Base-by-base conservation (phyloP, 2,888 invertebrate species). In the Bugula neritina region DNA sequence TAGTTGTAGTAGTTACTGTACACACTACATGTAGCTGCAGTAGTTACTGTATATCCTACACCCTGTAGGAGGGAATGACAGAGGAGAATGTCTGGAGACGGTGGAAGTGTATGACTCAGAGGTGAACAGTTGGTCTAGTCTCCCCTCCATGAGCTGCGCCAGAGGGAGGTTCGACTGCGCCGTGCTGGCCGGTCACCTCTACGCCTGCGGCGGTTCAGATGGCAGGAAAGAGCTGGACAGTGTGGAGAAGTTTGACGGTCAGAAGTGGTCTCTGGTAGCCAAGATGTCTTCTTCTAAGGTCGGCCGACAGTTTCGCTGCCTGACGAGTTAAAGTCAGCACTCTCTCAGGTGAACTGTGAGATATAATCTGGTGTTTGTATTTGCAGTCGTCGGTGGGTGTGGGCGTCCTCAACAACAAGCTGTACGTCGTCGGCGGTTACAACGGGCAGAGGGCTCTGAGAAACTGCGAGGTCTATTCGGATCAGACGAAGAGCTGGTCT, bases 341-440 rank as follows among this genome's bases (percentile, higher is more conserved):
- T n/a, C n/a, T n/a, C n/a, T n/a, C n/a, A n/a, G n/a, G n/a, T n/a
- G n/a, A n/a, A n/a, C n/a, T n/a, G n/a, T n/a, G n/a, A n/a, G n/a
- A n/a, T n/a, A 17, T 43, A 43, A 43, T 17, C 5, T 43, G 43
- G 5, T 17, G 43, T 5, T 43, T 43, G 17, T 34, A 27, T 34
- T 63, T 63, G 63, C 31, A 70, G 70, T 70, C 70, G 25, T 54
- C 52, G 3, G 21, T 77, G 79, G 90, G 90, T 71, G 89, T 90
- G 69, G 89, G 90, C 76, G 87, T 87, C 77, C 83, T 90, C 75
- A 87, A 89, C 73, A 88, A 87, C 31, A 87, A 88, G 76, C 86
- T 92, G 77, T 91, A 90, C 85, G 90, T 91, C 80, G 87, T 92
- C 74, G 92, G 92, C 54, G 93, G 93, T 34, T 91, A 91, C 89